These are phyloP conservation scores for Hydrophis major DNA, from an alignment of 2,797 vertebrate species.

Conservation along the genomic window DNA sequence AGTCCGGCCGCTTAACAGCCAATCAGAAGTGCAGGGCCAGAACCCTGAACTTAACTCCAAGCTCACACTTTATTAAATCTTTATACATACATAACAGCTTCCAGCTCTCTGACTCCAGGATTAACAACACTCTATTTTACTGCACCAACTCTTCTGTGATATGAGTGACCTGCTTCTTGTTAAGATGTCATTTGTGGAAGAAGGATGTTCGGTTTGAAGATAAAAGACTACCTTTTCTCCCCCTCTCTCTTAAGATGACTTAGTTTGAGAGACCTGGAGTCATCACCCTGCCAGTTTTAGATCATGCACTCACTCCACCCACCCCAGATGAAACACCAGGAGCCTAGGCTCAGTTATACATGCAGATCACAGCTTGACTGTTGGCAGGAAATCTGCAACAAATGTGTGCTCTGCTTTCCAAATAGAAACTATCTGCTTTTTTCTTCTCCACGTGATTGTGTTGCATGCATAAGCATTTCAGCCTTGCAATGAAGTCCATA, in stretches of 20 bases:
- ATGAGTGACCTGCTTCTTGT: accelerated
- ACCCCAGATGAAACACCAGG: accelerated
- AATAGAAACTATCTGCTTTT: neutral
- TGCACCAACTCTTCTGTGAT: accelerated
- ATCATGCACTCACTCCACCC: neutral
- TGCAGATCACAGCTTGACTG: neutral
- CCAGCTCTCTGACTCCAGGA: neutral
- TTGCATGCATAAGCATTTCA: neutral
- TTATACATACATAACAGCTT: neutral
- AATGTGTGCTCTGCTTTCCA: neutral
- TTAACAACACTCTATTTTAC: neutral
- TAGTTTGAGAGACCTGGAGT: neutral
- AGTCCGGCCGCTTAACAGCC: too few species aligned
- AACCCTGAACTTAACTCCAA: too few species aligned
- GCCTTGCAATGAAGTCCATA: neutral
- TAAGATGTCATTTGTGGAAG: neutral
- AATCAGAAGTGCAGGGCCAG: too few species aligned
- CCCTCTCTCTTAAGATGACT: neutral
- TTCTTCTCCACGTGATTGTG: neutral
- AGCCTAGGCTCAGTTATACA: neutral
- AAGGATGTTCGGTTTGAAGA: neutral
- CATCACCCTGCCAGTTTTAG: neutral
- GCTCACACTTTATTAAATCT: too few species aligned
- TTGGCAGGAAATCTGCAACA: neutral
- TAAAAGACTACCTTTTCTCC: neutral